These are phyloP conservation scores for Papilio machaon DNA, from an alignment of 1,140 invertebrate species.

Conservation along the genomic window DNA sequence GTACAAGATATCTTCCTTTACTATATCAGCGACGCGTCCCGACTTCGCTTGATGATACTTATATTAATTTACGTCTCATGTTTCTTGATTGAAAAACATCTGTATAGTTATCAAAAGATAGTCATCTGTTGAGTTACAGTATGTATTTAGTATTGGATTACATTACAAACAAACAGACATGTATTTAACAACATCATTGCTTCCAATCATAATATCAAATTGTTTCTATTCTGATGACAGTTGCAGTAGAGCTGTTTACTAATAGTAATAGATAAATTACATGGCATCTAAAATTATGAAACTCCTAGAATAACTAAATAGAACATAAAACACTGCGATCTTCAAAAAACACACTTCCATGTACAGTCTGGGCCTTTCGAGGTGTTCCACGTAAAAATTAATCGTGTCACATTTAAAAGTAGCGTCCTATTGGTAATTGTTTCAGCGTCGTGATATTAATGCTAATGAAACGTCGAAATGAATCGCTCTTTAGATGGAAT, in stretches of 20 bases:
- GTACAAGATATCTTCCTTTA: background rate
- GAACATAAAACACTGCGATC: too few relatives aligned
- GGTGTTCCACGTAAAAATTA: too few relatives aligned
- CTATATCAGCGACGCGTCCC: background rate
- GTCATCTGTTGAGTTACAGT: conserved; percentile 7
- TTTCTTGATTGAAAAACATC: background rate
- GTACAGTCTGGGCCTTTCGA: too few relatives aligned
- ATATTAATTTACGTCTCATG: background rate
- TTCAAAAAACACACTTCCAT: too few relatives aligned
- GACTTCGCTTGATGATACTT: background rate
- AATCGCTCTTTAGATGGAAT: too few relatives aligned
- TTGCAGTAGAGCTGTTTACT: background rate
- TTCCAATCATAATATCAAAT: background rate
- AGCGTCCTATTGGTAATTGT: too few relatives aligned
- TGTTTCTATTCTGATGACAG: background rate
- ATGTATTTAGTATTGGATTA: background rate
- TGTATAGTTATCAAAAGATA: background rate
- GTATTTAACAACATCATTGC: conserved; percentile 1
- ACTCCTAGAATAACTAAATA: background rate
- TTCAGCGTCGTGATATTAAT: too few relatives aligned
- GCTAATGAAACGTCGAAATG: too few relatives aligned
- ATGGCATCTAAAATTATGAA: background rate
- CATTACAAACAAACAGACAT: background rate
- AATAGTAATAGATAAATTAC: background rate
- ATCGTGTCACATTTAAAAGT: too few relatives aligned